Percentiles rank a stretch among this genome's conserved stretches.
These are phyloP conservation scores for Todiramphus chloris DNA, from an alignment of 2,113 vertebrate species.

Conservation along the genomic window DNA sequence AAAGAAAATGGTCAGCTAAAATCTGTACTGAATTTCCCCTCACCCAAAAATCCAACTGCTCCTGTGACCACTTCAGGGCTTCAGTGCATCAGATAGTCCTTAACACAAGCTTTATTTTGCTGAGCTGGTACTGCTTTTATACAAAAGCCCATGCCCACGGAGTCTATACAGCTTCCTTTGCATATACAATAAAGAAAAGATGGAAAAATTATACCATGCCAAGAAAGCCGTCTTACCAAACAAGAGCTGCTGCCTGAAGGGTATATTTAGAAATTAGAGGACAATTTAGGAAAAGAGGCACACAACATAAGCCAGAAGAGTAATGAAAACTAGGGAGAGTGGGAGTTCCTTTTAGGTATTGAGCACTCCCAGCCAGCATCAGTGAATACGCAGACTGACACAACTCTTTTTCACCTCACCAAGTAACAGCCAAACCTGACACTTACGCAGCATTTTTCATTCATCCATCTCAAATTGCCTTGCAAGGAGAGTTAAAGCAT, in stretches of 20 bases:
- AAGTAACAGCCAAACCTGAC: not conserved
- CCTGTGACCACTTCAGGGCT: not conserved
- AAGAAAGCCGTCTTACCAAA: constrained; percentile 19
- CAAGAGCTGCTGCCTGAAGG: not conserved
- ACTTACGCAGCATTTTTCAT: not conserved
- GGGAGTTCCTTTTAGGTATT: constrained; percentile 11
- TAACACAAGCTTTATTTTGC: not conserved
- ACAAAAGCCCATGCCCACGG: not conserved
- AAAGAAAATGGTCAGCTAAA: not conserved
- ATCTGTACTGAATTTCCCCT: not conserved
- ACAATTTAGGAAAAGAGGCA: not conserved
- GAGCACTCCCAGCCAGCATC: not conserved
- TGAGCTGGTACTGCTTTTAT: not conserved
- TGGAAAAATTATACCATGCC: constrained; percentile 1
- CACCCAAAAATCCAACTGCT: not conserved
- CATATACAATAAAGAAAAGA: constrained; percentile 5
- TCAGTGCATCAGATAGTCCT: rapidly evolving
- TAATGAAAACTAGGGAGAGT: not conserved
- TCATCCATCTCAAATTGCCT: not conserved
- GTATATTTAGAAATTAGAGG: constrained; percentile 34
- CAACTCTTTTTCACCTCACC: not conserved
- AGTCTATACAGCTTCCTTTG: not conserved
- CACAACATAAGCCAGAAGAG: constrained; percentile 5
- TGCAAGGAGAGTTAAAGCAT: not conserved
- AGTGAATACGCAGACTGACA: not conserved